These are phyloP conservation scores for Geotrypetes seraphini DNA, from an alignment of 2,797 vertebrate species.

Conservation along the genomic window DNA sequence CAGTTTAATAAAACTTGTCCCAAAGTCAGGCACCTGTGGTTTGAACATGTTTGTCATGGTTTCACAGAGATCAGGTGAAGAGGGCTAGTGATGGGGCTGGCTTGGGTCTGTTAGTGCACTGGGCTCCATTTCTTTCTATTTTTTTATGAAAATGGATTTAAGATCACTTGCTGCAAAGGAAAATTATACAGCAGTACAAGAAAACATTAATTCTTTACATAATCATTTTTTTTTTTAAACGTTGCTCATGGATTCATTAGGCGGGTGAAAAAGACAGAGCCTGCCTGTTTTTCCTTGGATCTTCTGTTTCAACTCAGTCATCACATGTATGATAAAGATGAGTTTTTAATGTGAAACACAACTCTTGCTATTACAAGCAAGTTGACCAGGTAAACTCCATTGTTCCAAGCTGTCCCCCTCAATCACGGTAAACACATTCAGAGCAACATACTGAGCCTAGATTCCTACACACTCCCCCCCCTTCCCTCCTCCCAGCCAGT, in stretches of 20 bases:
- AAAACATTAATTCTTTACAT: constrained; percentile 21
- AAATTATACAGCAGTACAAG: constrained; percentile 19
- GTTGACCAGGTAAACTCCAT: not conserved
- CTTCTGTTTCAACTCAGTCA: not conserved
- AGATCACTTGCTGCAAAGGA: constrained; percentile 29
- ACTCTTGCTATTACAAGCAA: constrained; percentile 15
- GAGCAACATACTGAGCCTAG: constrained; percentile 6
- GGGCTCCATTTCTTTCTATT: constrained; percentile 33
- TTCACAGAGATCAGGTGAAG: constrained; percentile 25
- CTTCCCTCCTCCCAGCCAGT: constrained; percentile 1
- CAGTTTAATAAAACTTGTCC: constrained; percentile 5
- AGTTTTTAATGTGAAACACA: constrained; percentile 1
- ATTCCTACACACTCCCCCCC: not conserved
- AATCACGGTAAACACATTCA: constrained; percentile 11
- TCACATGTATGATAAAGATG: not conserved
- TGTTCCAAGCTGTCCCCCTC: constrained; percentile 15
- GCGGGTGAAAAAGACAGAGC: constrained; percentile 15
- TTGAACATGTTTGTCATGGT: constrained; percentile 17
- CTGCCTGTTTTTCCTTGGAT: constrained; percentile 3
- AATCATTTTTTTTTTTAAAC: constrained; percentile 13
- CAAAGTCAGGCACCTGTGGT: constrained; percentile 6
- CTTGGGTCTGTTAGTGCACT: constrained; percentile 40
- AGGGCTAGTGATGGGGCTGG: constrained; percentile 23
- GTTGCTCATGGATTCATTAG: constrained; percentile 11
- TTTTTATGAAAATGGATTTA: constrained; percentile 34